phyloP scores from a whole-genome alignment of 2,113 vertebrate genomes.

The Zosterops japonicus region DNA sequence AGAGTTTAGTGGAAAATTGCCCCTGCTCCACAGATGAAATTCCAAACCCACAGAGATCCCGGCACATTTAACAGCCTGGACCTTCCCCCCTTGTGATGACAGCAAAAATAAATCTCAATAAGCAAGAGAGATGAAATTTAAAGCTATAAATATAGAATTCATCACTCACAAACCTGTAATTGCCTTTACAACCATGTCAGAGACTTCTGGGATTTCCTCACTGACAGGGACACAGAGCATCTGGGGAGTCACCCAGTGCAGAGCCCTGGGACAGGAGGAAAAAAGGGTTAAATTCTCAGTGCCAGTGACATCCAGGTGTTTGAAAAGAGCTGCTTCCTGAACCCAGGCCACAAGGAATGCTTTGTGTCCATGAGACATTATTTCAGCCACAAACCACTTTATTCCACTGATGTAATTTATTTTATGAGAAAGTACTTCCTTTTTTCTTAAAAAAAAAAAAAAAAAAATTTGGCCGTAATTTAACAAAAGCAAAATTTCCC shows the following conservation, averaged over 20 bases:
- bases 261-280: constrained; percentile 74
- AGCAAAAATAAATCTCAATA: background rate
- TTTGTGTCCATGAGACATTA: background rate
- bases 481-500: background rate
- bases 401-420: constrained; percentile 24
- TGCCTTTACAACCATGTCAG: constrained; percentile 94
- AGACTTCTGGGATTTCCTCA: constrained; percentile 93
- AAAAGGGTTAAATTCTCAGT: background rate
- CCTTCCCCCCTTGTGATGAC: background rate
- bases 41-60: background rate
- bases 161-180: constrained; percentile 86
- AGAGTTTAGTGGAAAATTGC: background rate
- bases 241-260: constrained; percentile 95
- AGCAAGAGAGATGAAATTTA: background rate
- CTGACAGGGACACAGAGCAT: constrained; percentile 96
- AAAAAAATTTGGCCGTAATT: background rate
- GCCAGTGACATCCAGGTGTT: background rate
- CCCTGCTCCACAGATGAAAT: background rate
- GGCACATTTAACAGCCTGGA: background rate
- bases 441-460: background rate
- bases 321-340: background rate
- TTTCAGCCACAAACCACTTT: background rate
- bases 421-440: background rate
- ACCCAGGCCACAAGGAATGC: background rate
- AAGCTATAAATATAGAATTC: background rate